Conservation (phyloP, 2,113 vertebrate genomes). For the Anguilla japonica region DNA sequence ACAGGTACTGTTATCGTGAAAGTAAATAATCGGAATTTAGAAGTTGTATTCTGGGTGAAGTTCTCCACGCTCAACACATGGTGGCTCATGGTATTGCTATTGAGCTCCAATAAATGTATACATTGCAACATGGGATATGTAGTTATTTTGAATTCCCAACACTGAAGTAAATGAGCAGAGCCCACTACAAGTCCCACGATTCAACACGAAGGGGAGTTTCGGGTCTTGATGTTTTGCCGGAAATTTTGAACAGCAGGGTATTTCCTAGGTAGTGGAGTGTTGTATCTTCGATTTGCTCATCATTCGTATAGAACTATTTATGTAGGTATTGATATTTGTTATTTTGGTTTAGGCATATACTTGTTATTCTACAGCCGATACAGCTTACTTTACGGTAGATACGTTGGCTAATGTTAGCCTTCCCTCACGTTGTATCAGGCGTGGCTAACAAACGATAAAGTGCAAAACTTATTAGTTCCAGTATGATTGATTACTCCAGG, state of each 20-base stretch:
- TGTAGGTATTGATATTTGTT: neutral
- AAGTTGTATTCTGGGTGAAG: too few relatives aligned
- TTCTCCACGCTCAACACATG: too few relatives aligned
- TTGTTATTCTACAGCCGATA: neutral
- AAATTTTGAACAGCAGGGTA: constrained; percentile 25
- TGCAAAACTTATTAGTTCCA: too few relatives aligned
- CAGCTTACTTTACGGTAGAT: neutral
- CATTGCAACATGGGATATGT: constrained; percentile 15
- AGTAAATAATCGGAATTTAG: neutral
- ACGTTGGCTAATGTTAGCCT: too few relatives aligned
- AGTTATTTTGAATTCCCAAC: neutral
- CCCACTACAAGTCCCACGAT: constrained; percentile 22
- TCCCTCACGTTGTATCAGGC: too few relatives aligned
- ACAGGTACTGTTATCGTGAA: neutral
- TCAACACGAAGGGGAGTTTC: constrained; percentile 2
- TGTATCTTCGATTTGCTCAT: neutral
- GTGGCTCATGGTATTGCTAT: too few relatives aligned
- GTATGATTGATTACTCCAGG: too few relatives aligned
- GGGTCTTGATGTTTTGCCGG: constrained; percentile 15
- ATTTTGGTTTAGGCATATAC: neutral
- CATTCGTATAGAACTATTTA: neutral
- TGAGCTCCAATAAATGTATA: neutral
- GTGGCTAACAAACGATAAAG: too few relatives aligned
- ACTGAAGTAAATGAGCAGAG: too few relatives aligned
- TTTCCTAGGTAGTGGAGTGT: neutral